These are phyloP conservation scores for Vanacampus margaritifer DNA, from an alignment of 2,113 vertebrate genomes.

Conservation along the genomic window DNA sequence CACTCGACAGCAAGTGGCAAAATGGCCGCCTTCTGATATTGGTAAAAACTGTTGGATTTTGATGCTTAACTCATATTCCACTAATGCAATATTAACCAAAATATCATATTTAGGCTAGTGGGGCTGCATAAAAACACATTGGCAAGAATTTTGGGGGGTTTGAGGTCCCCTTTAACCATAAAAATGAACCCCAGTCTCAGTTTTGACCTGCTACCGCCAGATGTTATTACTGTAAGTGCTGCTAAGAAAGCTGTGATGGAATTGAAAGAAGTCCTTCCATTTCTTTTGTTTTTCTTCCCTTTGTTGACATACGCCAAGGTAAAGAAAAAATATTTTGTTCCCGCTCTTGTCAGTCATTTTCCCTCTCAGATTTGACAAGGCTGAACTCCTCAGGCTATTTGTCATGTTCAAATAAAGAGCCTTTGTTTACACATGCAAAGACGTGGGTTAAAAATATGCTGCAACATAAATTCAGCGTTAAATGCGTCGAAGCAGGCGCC, in stretches of 20 bases:
- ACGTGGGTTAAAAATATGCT: constrained; percentile 7
- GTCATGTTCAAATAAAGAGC: constrained; percentile 12
- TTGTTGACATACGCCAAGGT: neutral
- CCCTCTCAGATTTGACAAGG: neutral
- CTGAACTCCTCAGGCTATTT: constrained; percentile 5
- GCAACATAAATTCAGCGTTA: neutral
- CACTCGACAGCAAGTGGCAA: too few species aligned
- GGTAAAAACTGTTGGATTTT: too few species aligned
- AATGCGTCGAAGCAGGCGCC: neutral
- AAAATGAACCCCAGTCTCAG: neutral
- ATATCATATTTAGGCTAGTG: too few species aligned
- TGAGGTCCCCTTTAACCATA: too few species aligned
- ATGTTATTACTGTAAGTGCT: neutral
- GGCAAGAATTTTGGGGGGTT: too few species aligned
- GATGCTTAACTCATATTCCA: too few species aligned
- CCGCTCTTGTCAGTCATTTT: constrained; percentile 9
- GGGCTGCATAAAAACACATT: too few species aligned
- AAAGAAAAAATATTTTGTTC: constrained; percentile 4
- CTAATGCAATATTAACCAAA: too few species aligned
- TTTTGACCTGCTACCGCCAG: neutral
- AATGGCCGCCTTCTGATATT: too few species aligned
- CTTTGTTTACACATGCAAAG: neutral
- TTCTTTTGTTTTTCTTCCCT: neutral
- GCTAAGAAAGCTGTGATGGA: neutral
- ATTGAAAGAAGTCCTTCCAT: neutral